A percentile compares a stretch with the other conserved stretches of the same genome.
phyloP scores from a whole-genome alignment of 2,888 invertebrate genomes.

The Caenorhabditis sp. region DNA sequence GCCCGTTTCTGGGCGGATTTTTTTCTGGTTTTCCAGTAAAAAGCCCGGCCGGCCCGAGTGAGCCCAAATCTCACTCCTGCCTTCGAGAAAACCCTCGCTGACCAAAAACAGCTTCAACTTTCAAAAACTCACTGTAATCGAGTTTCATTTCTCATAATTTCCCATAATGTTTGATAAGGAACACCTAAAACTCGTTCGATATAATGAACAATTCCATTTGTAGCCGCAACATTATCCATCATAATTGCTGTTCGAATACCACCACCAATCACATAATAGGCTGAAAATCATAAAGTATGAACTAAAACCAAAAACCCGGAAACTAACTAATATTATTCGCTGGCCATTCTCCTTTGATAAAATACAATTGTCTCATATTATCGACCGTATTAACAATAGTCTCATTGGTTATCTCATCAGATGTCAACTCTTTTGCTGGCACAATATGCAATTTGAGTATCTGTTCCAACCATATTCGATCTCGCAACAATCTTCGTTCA shows the following conservation, averaged over 20 bases:
- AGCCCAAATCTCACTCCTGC: too few species aligned
- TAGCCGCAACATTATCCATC: slow-evolving; percentile 70
- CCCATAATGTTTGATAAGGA: slow-evolving; percentile 70
- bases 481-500: slow-evolving; percentile 68
- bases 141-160: slow-evolving; percentile 68
- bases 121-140: slow-evolving; percentile 55
- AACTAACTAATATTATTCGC: slow-evolving; percentile 70
- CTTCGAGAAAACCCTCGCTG: too few species aligned
- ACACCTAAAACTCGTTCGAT: slow-evolving; percentile 71
- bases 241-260: slow-evolving; percentile 69
- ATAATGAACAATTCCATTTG: slow-evolving; percentile 71
- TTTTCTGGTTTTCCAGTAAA: too few species aligned
- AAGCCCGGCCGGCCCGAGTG: too few species aligned
- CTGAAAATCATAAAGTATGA: slow-evolving; percentile 32
- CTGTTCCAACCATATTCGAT: slow-evolving; percentile 70
- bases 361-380: slow-evolving; percentile 69
- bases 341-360: slow-evolving; percentile 70
- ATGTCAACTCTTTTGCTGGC: slow-evolving; percentile 69
- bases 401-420: slow-evolving; percentile 70
- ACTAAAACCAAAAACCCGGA: background rate
- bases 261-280: slow-evolving; percentile 71
- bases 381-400: slow-evolving; percentile 70
- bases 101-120: too few species aligned
- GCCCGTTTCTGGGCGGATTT: too few species aligned
- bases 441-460: slow-evolving; percentile 71